Base-by-base conservation (phyloP, 1,140 invertebrate genomes). In the Plectrocnemia conspersa region DNA sequence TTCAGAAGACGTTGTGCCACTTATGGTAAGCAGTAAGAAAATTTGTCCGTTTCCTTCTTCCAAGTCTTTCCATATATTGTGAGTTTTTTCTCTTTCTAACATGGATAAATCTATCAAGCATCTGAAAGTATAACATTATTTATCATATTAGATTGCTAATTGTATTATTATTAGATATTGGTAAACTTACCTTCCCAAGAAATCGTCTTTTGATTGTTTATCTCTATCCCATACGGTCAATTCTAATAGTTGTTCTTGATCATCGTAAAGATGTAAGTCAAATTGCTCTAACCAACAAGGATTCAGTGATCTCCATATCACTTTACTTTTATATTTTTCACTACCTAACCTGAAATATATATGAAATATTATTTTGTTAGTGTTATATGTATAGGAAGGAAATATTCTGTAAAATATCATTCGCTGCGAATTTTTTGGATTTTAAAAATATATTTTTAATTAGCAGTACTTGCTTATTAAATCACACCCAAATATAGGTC, bases 291-390 rank as follows among this genome's bases (percentile, higher is more conserved):
- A 66, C 96, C 95, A 98, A 59, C 86, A 80, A 10, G 93, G 90
- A 70, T 84, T 88, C 25, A 89, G 69, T 0, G 88, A 87, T 67
- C 91, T 87, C 76, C 85, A 86, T 21, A 86, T 79, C 53, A 93
- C 89, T 76, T 97, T 95, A 68, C 91, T 97, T 77, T 98, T 97
- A 77, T 95, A 98, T 74, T 98, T 98, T 77, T 99, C 96, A 65
- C 89, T 92, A 56, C 93, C 94, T 66, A 99, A 82, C 70, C 91
- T 93, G 65, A 23, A 73, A 71, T 41, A 15, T 22, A 24, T 13
- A 23, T n/a, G n/a, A n/a, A n/a, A n/a, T n/a, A n/a, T n/a, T n/a
- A n/a, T n/a, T n/a, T n/a, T n/a, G n/a, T n/a, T n/a, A n/a, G n/a
- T n/a, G n/a, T n/a, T n/a, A n/a, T n/a, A n/a, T n/a, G n/a, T n/a